phyloP scores from a whole-genome alignment of 2,797 vertebrate species.

The Dermochelys coriacea region DNA sequence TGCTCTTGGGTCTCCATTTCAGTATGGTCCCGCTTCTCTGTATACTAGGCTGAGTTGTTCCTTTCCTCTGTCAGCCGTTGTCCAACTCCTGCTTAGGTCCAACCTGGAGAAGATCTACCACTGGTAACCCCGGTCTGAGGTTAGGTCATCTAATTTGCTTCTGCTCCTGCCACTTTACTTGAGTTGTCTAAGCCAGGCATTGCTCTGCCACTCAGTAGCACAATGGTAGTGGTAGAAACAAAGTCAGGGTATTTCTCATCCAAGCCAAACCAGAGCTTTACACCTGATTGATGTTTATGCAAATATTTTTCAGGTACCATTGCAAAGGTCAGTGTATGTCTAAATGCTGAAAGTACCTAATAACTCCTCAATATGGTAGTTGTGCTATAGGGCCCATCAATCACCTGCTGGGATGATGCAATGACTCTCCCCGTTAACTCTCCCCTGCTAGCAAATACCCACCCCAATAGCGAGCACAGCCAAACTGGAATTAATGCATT shows the following conservation, averaged over 20 bases:
- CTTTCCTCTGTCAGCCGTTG: not conserved
- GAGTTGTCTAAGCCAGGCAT: not conserved
- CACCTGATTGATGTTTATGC: not conserved
- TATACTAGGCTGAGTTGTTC: not conserved
- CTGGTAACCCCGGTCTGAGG: not conserved
- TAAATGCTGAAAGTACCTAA: not conserved
- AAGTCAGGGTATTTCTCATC: not conserved
- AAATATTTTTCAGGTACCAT: not conserved
- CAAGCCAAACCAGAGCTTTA: not conserved
- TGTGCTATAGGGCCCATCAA: not conserved
- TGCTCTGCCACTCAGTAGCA: not conserved
- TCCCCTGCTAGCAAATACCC: not conserved
- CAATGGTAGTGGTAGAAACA: not conserved
- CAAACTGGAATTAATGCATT: not conserved
- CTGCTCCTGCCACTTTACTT: not conserved
- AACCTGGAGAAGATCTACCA: not conserved
- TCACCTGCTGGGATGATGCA: not conserved
- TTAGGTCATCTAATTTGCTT: not conserved
- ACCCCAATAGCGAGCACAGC: not conserved
- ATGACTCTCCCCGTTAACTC: not conserved
- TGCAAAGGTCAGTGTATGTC: not conserved
- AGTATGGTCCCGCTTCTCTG: not conserved
- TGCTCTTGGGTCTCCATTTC: not conserved
- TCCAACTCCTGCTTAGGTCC: not conserved
- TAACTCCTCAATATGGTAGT: too few species aligned